Evolutionary conservation across 2,888 invertebrate genomes (phyloP).

Genomic region (Mesochorus sp.): DNA sequence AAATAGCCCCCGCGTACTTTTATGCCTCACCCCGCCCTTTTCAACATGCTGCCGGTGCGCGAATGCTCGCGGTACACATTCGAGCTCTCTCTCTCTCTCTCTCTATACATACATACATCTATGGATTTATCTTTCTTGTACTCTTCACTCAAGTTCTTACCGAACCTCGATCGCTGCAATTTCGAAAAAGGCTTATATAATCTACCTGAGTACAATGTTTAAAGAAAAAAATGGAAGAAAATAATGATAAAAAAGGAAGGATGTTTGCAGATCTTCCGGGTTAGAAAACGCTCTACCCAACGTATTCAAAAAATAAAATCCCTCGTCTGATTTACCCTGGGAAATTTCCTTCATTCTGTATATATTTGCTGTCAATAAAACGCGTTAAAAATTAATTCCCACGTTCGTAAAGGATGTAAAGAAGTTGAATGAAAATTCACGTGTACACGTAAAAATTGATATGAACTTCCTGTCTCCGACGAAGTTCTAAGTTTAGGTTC

Average conservation of each 20-base stretch:
- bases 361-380: too few relatives aligned
- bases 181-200: slow-evolving; percentile 11
- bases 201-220: background rate
- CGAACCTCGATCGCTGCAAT: slow-evolving; percentile 35
- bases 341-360: background rate
- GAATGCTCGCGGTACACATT: slow-evolving; percentile 22
- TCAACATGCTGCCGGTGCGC: slow-evolving; percentile 46
- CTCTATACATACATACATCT: too few relatives aligned
- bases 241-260: too few relatives aligned
- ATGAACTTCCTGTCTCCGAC: too few relatives aligned
- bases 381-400: too few relatives aligned
- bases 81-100: slow-evolving; percentile 11
- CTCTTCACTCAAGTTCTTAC: background rate
- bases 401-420: too few relatives aligned
- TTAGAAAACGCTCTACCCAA: background rate
- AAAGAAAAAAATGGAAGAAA: background rate
- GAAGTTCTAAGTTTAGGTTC: too few relatives aligned
- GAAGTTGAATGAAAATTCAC: too few relatives aligned
- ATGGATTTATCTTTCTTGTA: too few relatives aligned
- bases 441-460: too few relatives aligned
- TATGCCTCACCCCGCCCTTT: slow-evolving; percentile 63
- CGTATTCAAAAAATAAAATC: background rate
- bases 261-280: slow-evolving; percentile 15
- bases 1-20: slow-evolving; percentile 74
- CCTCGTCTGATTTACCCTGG: background rate